phyloP scores from a whole-genome alignment of 1,140 invertebrate genomes.

The Cyrtorhinus lividipennis region DNA sequence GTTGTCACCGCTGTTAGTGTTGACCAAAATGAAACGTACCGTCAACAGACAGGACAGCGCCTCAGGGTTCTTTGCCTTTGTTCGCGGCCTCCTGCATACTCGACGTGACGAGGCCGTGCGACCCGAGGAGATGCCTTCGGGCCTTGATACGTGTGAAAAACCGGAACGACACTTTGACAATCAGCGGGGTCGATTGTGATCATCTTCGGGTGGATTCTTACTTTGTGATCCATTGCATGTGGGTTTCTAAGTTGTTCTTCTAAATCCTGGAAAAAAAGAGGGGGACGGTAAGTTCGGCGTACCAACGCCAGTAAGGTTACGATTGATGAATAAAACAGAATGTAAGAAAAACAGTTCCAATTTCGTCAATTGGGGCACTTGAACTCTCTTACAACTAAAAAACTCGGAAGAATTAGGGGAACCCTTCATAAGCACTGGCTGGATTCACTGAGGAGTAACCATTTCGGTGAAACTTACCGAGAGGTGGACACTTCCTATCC shows the following conservation, averaged over 20 bases:
- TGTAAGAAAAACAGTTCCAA: too few species aligned
- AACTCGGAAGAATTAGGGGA: too few species aligned
- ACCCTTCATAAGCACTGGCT: too few species aligned
- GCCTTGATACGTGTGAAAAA: conserved; percentile 70
- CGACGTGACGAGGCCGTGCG: conserved; percentile 83
- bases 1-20: too few species aligned
- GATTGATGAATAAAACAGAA: too few species aligned
- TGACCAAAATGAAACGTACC: conserved; percentile 51
- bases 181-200: conserved; percentile 85
- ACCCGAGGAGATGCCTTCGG: conserved; percentile 76
- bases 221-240: conserved; percentile 96
- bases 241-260: conserved; percentile 81
- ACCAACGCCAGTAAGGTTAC: too few species aligned
- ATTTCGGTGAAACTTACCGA: too few species aligned
- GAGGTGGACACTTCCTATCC: too few species aligned
- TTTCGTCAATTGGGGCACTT: too few species aligned
- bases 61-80: conserved; percentile 84
- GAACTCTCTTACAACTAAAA: too few species aligned
- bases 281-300: too few species aligned
- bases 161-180: conserved; percentile 82
- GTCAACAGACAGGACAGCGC: conserved; percentile 84
- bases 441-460: too few species aligned
- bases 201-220: conserved; percentile 93
- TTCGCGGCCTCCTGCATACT: conserved; percentile 93
- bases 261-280: conserved; percentile 44